Evolutionary conservation across 1,140 invertebrate species (phyloP).

Genomic region (Drosophila azteca): DNA sequence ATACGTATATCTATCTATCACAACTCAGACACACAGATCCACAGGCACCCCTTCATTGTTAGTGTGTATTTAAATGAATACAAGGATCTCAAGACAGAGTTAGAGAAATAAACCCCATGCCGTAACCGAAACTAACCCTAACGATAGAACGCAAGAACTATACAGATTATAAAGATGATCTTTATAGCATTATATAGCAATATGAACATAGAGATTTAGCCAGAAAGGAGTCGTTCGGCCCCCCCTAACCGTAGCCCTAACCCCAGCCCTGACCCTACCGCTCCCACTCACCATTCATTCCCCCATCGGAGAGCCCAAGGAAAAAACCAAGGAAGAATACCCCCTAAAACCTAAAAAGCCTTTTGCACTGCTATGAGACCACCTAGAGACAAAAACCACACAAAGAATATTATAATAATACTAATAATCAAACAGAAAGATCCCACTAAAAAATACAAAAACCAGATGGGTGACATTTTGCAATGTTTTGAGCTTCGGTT

Average conservation of each 20-base stretch:
- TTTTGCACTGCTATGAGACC: constrained; percentile 81
- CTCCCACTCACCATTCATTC: not conserved
- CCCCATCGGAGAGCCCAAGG: not conserved
- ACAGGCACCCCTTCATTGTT: constrained; percentile 30
- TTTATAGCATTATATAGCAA: constrained; percentile 49
- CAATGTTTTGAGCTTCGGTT: constrained; percentile 74
- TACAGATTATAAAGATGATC: constrained; percentile 45
- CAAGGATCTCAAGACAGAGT: constrained; percentile 61
- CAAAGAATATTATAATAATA: constrained; percentile 17
- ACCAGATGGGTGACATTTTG: constrained; percentile 47
- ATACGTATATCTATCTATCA: not conserved
- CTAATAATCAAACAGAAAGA: constrained; percentile 21
- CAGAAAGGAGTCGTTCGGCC: constrained; percentile 18
- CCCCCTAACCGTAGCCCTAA: not conserved
- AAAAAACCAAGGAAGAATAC: not conserved
- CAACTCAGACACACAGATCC: not conserved
- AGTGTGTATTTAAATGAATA: constrained; percentile 33
- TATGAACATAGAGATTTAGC: constrained; percentile 52
- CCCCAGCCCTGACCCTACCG: no score
- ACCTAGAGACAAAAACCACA: constrained; percentile 70
- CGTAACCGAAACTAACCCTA: constrained; percentile 74
- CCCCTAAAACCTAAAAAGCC: constrained; percentile 49
- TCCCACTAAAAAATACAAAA: constrained; percentile 32
- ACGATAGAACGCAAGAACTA: constrained; percentile 66
- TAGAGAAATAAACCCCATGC: constrained; percentile 36